A percentile compares a stretch with the other conserved stretches of the same genome.
phyloP scores from a whole-genome alignment of 1,140 invertebrate species.

The Leptinotarsa lineolata region DNA sequence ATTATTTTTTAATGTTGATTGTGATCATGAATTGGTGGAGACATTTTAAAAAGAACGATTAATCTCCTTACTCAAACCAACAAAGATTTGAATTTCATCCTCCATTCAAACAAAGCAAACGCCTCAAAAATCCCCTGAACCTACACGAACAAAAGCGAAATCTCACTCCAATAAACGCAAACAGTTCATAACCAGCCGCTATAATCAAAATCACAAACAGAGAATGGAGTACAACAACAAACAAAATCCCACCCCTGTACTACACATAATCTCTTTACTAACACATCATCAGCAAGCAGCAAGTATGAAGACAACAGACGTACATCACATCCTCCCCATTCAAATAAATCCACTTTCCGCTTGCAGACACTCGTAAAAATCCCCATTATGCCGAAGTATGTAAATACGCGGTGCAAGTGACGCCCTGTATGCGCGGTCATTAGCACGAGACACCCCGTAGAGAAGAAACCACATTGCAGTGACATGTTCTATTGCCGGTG shows the following conservation, averaged over 20 bases:
- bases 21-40: too few species aligned
- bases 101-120: background rate
- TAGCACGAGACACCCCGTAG: slow-evolving; percentile 48
- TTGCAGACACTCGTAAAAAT: slow-evolving; percentile 54
- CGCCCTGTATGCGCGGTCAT: slow-evolving; percentile 47
- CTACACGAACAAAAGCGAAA: background rate
- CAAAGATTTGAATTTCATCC: background rate
- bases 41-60: too few species aligned
- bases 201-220: slow-evolving; percentile 52
- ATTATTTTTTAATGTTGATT: too few species aligned
- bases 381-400: slow-evolving; percentile 52
- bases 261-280: slow-evolving; percentile 52
- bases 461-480: slow-evolving; percentile 41
- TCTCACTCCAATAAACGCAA: slow-evolving; percentile 31
- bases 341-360: slow-evolving; percentile 52
- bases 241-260: slow-evolving; percentile 37
- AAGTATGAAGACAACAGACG: slow-evolving; percentile 48
- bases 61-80: too few species aligned
- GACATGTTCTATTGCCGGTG: slow-evolving; percentile 38
- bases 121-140: background rate
- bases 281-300: slow-evolving; percentile 50
- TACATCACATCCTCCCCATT: slow-evolving; percentile 40
- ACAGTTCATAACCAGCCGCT: slow-evolving; percentile 50
- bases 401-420: slow-evolving; percentile 51
- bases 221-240: slow-evolving; percentile 37